Evolutionary conservation across 2,888 invertebrate genomes (phyloP), one percentile per base, ranked within the genome.

Genomic region (Acrobasis repandana): DNA sequence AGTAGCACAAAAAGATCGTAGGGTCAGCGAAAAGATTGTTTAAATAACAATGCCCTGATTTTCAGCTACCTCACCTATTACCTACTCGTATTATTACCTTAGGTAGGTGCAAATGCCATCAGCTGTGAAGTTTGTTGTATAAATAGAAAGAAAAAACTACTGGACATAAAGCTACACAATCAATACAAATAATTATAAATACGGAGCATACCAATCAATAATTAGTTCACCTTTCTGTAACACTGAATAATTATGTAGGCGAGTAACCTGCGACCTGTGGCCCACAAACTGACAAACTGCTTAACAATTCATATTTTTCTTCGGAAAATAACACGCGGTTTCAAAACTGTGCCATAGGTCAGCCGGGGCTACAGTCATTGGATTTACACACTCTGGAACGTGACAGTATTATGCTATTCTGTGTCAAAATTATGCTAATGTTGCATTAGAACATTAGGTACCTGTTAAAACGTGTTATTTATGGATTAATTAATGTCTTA

Each of bases 281-380:
- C 74, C 75, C 69, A 71, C 63, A 73, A 76, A 65, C 69, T 68
- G 74, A 71, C 67, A 75, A 80, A 79, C 78, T 78, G 54, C 14
- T 49, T 49, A 58, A 58, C 49, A 58, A 49, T 58, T 49, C 79
- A 70, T 71, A 80, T 82, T 86, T 88, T 88, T 87, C 73, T 73
- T 79, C 66, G 76, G 74, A 83, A 87, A 83, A 81, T 65, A 49
- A 58, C 66, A 67, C 59, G 61, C 61, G 63, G 68, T 91, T 86
- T 80, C 80, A 83, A 76, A 90, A 91, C 73, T 76, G 63, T 84
- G 86, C 67, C 82, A 81, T 69, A 79, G 87, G 86, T 86, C 91
- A 91, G 85, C 89, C 93, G 92, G 57, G 61, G 61, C 56, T 63
- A 43, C 51, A 51, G 56, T 49, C 38, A 56, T 51, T 58, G 48